phyloP scores from a whole-genome alignment of 2,113 vertebrate genomes.

The Oreochromis niloticus region DNA sequence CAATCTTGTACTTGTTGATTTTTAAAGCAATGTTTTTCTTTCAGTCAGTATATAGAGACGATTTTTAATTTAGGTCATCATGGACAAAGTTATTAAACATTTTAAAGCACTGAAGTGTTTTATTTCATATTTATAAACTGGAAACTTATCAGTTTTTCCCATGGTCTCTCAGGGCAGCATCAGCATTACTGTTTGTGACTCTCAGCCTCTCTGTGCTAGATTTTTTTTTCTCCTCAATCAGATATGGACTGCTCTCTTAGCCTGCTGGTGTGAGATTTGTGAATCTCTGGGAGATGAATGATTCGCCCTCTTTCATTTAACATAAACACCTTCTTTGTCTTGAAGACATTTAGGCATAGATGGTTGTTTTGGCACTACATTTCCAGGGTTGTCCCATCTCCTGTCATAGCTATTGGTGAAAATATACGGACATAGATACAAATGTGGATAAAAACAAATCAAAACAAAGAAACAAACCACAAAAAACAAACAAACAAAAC shows the following conservation, averaged over 20 bases:
- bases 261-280: neutral
- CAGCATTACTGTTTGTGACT: neutral
- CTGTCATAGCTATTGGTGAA: neutral
- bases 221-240: neutral
- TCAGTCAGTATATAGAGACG: neutral
- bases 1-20: accelerated
- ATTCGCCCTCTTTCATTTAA: accelerated
- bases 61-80: neutral
- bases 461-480: neutral
- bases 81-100: neutral
- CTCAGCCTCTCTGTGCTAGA: accelerated
- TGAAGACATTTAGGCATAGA: neutral
- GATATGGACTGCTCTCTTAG: neutral
- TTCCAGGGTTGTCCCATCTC: neutral
- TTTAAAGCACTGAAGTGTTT: neutral
- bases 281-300: neutral
- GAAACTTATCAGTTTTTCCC: accelerated
- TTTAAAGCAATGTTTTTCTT: neutral
- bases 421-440: neutral
- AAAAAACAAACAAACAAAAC: neutral
- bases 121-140: neutral
- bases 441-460: neutral
- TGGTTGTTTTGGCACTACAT: neutral
- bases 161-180: neutral
- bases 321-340: neutral